phyloP scores from a whole-genome alignment of 2,797 vertebrate species.

The Alca torda region DNA sequence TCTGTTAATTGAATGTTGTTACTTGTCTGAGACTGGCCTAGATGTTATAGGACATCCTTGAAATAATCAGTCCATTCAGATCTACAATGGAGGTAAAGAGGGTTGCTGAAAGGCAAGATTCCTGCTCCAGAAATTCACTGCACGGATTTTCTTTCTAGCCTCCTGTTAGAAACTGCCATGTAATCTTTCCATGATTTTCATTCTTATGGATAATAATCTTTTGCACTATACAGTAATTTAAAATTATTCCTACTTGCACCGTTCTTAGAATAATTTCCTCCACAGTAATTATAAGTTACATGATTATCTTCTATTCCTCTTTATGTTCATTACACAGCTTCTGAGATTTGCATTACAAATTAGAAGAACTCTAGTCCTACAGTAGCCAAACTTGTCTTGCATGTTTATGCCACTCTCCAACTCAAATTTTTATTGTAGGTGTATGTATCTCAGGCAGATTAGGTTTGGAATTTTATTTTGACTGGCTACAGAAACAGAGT shows the following conservation, averaged over 20 bases:
- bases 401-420: not conserved
- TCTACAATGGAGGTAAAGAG: not conserved
- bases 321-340: not conserved
- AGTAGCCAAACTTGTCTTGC: not conserved
- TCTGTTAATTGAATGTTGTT: not conserved
- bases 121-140: not conserved
- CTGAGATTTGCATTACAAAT: constrained; percentile 1
- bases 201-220: not conserved
- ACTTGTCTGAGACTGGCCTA: not conserved
- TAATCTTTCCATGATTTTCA: not conserved
- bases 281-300: constrained; percentile 22
- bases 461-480: not conserved
- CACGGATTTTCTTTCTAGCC: not conserved
- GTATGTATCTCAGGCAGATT: not conserved
- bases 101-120: not conserved
- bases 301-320: not conserved
- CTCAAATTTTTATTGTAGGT: not conserved
- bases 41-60: not conserved
- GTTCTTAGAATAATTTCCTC: not conserved
- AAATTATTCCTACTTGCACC: not conserved
- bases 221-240: not conserved
- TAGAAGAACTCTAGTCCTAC: not conserved
- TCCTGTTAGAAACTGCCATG: not conserved
- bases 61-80: not conserved
- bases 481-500: not conserved